Percentiles rank a stretch among this genome's conserved stretches.
Conservation (phyloP, 2,797 vertebrate genomes). For the Falco naumanni region DNA sequence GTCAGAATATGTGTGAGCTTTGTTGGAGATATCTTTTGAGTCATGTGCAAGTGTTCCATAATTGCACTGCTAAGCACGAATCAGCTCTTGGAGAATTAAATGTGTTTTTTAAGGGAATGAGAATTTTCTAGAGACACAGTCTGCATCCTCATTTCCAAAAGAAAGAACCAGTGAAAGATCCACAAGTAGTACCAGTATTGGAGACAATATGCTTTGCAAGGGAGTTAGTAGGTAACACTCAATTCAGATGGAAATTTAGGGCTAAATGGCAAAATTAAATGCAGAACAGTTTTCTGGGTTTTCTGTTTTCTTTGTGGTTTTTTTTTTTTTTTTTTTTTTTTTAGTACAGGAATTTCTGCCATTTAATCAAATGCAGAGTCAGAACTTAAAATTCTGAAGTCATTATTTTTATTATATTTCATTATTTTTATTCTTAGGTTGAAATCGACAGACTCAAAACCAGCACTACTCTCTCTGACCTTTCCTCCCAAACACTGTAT, state of each 20-base stretch:
- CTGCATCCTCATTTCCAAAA: neutral
- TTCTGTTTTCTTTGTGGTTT: too few species aligned
- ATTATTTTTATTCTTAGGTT: conserved; percentile 73
- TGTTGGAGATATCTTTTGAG: neutral
- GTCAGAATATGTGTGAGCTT: neutral
- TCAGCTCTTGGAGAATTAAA: neutral
- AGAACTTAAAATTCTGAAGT: neutral
- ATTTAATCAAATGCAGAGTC: neutral
- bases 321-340: neutral
- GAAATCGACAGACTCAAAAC: conserved; percentile 85
- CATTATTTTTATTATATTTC: neutral
- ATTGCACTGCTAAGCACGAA: neutral
- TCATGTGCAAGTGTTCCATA: neutral
- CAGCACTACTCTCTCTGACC: conserved; percentile 78
- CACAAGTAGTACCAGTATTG: neutral
- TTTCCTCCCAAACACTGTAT: conserved; percentile 90
- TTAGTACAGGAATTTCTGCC: neutral
- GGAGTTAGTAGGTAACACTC: neutral
- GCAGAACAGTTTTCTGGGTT: neutral
- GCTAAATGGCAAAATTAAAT: neutral
- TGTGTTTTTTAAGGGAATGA: neutral
- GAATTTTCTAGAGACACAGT: neutral
- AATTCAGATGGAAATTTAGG: neutral
- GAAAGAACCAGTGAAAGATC: neutral
- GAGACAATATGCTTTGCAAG: neutral